Base-by-base conservation (phyloP, 2,797 vertebrate genomes). In the Siniperca scherzeri region DNA sequence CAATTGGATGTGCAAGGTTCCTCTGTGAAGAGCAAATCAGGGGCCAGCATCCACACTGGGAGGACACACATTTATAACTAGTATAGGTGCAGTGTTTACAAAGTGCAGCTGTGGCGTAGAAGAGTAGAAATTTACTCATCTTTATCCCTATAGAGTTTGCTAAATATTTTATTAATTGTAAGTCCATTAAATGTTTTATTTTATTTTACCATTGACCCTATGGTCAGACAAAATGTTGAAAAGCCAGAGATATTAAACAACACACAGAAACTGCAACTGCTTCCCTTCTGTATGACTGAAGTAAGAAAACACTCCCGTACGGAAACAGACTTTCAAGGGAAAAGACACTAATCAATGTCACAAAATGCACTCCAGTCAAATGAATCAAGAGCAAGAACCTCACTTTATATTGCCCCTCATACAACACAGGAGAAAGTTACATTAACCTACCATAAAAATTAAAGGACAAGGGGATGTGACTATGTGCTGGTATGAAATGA, bases 391-490 rank as follows among this genome's bases (percentile, higher is more conserved):
- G 11, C 48, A 44, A 33, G 36, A 19, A 9, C 25, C 9, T 69
- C 59, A 12, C 5, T 57, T 38, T 17, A 48, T n/a, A 59, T n/a
- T 3, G 14, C 21, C 62, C 1, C 1, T 66, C 40, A 5, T 30
- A 38, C 19, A 12, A 27, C 44, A 70, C 14, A 22, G 55, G 19
- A 61, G 13, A 81, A 42, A 36, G 33, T 50, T 25, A 16, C 22
- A 77, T 50, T 66, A 68, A 72, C 14, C 65, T 16, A 1, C 46
- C 67, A 70, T 55, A 50, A 60, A 68, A 50, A 48, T 38, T 46
- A 40, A 7, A 46, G 69, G 38, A 59, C 50, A 66, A 30, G 11
- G 2, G 19, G 46, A 68, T 36, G 17, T 42, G 53, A 60, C 38
- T 42, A 22, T 25, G n/a, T 21, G 38, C 25, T 60, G 74, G 8